phyloP scores from a whole-genome alignment of 2,113 vertebrate species.

The Hippocampus barbouri region DNA sequence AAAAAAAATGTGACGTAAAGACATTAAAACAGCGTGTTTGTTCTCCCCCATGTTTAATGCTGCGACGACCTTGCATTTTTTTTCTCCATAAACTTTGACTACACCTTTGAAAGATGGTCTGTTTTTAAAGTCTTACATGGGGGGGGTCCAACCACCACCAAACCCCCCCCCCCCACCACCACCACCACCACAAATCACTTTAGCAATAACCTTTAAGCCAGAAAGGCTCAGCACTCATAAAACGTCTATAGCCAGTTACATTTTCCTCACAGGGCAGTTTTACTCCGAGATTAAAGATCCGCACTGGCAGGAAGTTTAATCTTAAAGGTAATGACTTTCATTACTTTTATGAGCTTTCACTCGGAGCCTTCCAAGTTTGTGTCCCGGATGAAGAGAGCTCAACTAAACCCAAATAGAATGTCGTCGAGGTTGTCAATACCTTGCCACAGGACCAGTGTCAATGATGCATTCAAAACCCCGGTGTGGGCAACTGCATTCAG shows the following conservation, averaged over 20 bases:
- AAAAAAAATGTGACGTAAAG: not conserved
- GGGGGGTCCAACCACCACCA: conserved; percentile 13
- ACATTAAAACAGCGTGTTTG: conserved; percentile 24
- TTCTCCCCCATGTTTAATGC: conserved; percentile 17
- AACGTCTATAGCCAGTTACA: conserved; percentile 54
- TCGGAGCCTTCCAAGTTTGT: not conserved
- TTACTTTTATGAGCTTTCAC: conserved; percentile 39
- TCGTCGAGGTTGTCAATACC: not conserved
- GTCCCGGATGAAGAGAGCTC: conserved; percentile 1
- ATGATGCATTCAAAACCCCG: not conserved
- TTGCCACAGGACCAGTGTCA: not conserved
- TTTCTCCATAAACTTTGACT: conserved; percentile 7
- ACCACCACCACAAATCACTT: conserved; percentile 53
- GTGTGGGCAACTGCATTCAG: no score
- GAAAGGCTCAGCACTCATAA: conserved; percentile 51
- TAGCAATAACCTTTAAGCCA: conserved; percentile 58
- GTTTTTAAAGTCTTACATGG: conserved; percentile 45
- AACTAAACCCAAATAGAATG: not conserved
- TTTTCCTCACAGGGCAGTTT: conserved; percentile 50
- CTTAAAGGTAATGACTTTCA: conserved; percentile 48
- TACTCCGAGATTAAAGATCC: conserved; percentile 52
- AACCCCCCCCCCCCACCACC: not conserved
- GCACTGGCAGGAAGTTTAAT: conserved; percentile 41
- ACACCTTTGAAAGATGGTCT: conserved; percentile 51
- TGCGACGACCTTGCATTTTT: conserved; percentile 18